Evolutionary conservation across 1,140 invertebrate species (phyloP).

Genomic region (Lamellibrachia luymesi): DNA sequence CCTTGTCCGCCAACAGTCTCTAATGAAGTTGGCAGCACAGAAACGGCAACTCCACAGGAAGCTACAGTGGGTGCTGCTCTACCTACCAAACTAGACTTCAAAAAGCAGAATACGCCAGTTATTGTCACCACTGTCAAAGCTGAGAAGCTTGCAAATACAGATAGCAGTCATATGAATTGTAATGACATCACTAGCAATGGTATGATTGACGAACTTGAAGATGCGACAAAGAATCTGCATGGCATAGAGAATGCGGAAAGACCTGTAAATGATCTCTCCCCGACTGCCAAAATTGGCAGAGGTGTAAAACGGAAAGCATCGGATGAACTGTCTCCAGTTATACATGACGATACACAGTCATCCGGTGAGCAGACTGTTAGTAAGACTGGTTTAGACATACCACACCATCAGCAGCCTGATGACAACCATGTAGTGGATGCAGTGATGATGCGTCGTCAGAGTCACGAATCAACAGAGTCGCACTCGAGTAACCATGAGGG

Average conservation of each 20-base stretch:
- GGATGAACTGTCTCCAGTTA: neutral
- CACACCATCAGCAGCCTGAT: neutral
- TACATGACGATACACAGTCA: neutral
- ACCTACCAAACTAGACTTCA: neutral
- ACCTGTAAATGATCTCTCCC: neutral
- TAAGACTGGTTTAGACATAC: neutral
- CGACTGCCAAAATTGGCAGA: neutral
- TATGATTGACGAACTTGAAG: neutral
- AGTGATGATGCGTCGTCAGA: neutral
- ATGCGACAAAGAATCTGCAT: neutral
- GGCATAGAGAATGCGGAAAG: neutral
- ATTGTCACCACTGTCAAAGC: neutral
- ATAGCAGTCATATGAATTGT: neutral
- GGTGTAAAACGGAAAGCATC: neutral
- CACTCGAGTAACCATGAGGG: neutral
- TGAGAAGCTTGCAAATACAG: neutral
- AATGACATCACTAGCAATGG: neutral
- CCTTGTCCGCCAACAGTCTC: neutral
- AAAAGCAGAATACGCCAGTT: neutral
- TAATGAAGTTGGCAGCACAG: neutral
- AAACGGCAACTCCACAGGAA: neutral
- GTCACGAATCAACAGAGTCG: neutral
- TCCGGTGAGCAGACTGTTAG: neutral
- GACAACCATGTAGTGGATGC: neutral
- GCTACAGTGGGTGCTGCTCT: neutral